phyloP scores from a whole-genome alignment of 1,140 invertebrate genomes.

The Heterodera schachtii region DNA sequence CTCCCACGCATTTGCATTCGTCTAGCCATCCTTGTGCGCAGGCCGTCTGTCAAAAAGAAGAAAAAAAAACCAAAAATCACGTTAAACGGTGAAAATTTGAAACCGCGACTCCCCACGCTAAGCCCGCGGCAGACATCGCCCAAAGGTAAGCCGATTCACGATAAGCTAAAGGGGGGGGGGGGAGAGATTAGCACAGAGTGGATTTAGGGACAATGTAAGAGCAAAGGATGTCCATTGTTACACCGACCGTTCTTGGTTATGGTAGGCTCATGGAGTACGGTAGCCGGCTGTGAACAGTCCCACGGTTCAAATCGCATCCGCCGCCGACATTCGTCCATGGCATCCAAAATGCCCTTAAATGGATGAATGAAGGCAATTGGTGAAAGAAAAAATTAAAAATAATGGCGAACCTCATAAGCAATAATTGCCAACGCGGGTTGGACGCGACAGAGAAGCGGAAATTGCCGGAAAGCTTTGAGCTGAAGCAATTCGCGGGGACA shows the following conservation, averaged over 20 bases:
- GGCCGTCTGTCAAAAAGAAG: slow-evolving; percentile 21
- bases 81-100: slow-evolving; percentile 31
- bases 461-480: slow-evolving; percentile 44
- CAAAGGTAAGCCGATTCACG: slow-evolving; percentile 59
- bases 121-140: slow-evolving; percentile 60
- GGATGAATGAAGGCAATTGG: slow-evolving; percentile 28
- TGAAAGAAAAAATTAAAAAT: background rate
- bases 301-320: slow-evolving; percentile 44
- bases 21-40: slow-evolving; percentile 59
- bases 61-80: background rate
- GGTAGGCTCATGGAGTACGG: slow-evolving; percentile 41
- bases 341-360: slow-evolving; percentile 57
- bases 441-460: slow-evolving; percentile 48
- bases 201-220: too few species aligned
- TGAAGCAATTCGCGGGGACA: slow-evolving; percentile 24
- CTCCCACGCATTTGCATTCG: slow-evolving; percentile 53
- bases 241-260: slow-evolving; percentile 16
- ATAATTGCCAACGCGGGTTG: slow-evolving; percentile 57
- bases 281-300: slow-evolving; percentile 56
- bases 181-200: too few species aligned
- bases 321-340: slow-evolving; percentile 55
- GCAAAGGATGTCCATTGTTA: slow-evolving; percentile 8
- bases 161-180: slow-evolving; percentile 44
- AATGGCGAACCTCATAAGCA: slow-evolving; percentile 50
- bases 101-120: slow-evolving; percentile 61